phyloP scores from a whole-genome alignment of 2,113 vertebrate genomes.

The Mobula birostris region DNA sequence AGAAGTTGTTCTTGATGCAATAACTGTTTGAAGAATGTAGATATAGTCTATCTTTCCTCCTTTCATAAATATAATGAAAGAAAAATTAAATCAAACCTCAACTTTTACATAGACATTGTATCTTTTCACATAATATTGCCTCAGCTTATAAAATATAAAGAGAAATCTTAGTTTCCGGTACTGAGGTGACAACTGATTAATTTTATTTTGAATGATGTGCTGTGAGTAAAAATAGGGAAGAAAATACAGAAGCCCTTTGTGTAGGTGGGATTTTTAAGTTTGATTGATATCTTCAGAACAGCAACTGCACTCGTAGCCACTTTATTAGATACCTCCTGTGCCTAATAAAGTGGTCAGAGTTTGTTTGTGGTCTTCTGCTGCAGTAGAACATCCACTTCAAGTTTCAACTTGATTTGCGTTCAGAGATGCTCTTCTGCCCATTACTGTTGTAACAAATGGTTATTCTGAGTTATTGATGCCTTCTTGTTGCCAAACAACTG shows the following conservation, averaged over 20 bases:
- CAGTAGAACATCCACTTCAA: no score
- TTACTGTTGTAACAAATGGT: no score
- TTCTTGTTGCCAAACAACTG: no score
- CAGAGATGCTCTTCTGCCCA: no score
- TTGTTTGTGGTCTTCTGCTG: no score
- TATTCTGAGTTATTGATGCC: no score
- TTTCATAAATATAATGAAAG: not conserved
- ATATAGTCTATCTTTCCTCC: not conserved
- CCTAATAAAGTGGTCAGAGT: no score
- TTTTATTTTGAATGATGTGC: not conserved
- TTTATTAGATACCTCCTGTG: no score
- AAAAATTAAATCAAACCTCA: not conserved
- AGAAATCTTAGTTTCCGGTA: not conserved
- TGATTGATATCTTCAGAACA: not conserved
- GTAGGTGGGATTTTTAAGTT: not conserved
- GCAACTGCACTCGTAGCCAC: not conserved
- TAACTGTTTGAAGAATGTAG: not conserved
- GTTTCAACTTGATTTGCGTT: no score
- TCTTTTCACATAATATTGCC: not conserved
- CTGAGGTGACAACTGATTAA: not conserved
- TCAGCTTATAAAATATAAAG: slow-evolving; percentile 10
- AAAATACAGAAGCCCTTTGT: not conserved
- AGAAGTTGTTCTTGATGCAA: no score
- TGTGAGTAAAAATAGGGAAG: not conserved
- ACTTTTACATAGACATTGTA: not conserved